A percentile compares a stretch with the other conserved stretches of the same genome.
Evolutionary conservation across 2,888 invertebrate species (phyloP).

Genomic region (Lypha dubia): DNA sequence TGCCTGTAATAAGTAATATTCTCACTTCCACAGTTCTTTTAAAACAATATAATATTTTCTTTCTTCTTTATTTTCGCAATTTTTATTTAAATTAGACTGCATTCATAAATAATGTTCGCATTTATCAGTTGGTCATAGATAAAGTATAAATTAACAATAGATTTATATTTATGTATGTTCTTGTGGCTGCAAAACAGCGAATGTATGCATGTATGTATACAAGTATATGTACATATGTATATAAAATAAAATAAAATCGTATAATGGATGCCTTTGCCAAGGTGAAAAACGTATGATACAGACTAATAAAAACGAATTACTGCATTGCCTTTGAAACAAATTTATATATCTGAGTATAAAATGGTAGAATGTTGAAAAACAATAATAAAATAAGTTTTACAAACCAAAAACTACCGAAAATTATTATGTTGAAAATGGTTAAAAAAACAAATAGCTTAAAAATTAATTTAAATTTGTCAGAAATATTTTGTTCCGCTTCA

Average conservation of each 20-base stretch:
- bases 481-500: too few species aligned
- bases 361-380: not conserved
- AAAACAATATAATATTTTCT: slow-evolving; percentile 10
- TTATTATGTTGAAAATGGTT: not conserved
- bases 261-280: slow-evolving; percentile 33
- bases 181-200: slow-evolving; percentile 15
- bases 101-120: slow-evolving; percentile 72
- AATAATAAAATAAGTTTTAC: not conserved
- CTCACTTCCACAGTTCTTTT: slow-evolving; percentile 28
- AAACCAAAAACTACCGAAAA: not conserved
- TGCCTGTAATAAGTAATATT: slow-evolving; percentile 22
- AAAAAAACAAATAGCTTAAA: not conserved
- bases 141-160: slow-evolving; percentile 69
- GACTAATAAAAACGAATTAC: slow-evolving; percentile 43
- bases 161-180: slow-evolving; percentile 60
- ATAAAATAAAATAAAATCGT: slow-evolving; percentile 44
- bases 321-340: slow-evolving; percentile 41
- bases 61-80: slow-evolving; percentile 29
- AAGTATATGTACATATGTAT: too few species aligned
- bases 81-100: slow-evolving; percentile 67
- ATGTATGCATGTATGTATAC: too few species aligned
- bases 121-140: slow-evolving; percentile 71
- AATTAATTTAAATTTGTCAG: too few species aligned
- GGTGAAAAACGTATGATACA: slow-evolving; percentile 31
- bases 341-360: slow-evolving; percentile 3